Percentiles rank a stretch among this genome's conserved stretches.
These are phyloP conservation scores for Alviniconcha strummeri DNA, from an alignment of 2,888 invertebrate genomes.

Conservation along the genomic window DNA sequence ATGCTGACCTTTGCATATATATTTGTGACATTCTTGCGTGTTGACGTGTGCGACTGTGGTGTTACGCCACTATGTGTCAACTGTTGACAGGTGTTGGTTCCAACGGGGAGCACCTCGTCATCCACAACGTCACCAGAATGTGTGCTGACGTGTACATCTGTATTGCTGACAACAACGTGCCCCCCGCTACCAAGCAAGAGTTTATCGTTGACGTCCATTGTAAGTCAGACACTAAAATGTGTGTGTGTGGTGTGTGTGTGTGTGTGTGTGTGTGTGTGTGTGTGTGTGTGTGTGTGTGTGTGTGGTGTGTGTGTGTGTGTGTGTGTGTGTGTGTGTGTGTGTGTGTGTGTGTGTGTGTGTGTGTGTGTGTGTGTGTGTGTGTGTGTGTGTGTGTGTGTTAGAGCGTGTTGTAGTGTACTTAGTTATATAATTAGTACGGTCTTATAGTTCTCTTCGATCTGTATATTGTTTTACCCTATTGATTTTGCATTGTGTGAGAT, in stretches of 20 bases:
- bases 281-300: neutral
- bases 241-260: neutral
- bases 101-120: constrained; percentile 79
- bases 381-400: neutral
- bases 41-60: neutral
- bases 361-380: no score
- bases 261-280: constrained; percentile 14
- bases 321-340: neutral
- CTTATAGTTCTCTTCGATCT: no score
- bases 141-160: constrained; percentile 89
- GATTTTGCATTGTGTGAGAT: no score
- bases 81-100: constrained; percentile 37
- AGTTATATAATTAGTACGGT: no score
- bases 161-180: constrained; percentile 91
- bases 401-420: no score
- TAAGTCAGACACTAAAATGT: constrained; percentile 78
- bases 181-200: constrained; percentile 91
- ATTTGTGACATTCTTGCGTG: no score
- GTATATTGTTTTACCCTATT: no score
- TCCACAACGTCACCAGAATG: constrained; percentile 86
- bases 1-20: no score
- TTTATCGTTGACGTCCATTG: constrained; percentile 88
- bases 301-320: constrained; percentile 13
- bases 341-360: no score
- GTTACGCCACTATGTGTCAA: neutral